Base-by-base conservation (phyloP, 2,888 invertebrate genomes). In the Phania funesta region DNA sequence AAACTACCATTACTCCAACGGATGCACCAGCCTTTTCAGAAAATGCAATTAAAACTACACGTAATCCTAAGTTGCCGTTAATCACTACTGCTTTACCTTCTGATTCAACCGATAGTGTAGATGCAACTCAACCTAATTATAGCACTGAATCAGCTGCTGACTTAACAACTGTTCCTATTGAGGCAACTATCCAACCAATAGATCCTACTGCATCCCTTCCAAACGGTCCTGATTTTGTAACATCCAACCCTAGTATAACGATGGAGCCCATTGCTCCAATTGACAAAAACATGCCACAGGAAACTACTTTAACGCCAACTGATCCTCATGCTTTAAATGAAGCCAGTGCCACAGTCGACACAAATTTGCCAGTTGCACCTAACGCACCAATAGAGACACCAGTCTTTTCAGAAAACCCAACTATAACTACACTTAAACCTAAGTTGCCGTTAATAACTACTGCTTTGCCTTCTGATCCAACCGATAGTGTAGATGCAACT, bases 161-260 rank as follows among this genome's bases (percentile, higher is more conserved):
- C 22, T 22, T 16, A 3, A 46, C 48, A 18, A 11, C 18, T 24
- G 8, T n/a, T 20, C 50, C 80, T n/a, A 70, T 38, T 7, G 58
- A 64, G 1, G 62, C 81, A 0, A 71, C 76, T 32, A 68, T 67
- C 6, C 60, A 52, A 9, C 44, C 86, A 0, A 22, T 79, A 0
- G 41, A 75, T 0, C 79, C 84, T 0, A 84, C 29, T 20, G 18
- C 62, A 0, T n/a, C n/a, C n/a, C n/a, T n/a, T n/a, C n/a, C n/a
- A n/a, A n/a, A n/a, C n/a, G n/a, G n/a, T n/a, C n/a, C n/a, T n/a
- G n/a, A n/a, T n/a, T n/a, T 4, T n/a, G n/a, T 13, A 0, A n/a
- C 35, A 13, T 2, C 35, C 3, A 11, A 8, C 11, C 9, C 11
- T n/a, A n/a, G n/a, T 9, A 9, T 11, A 35, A 11, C n/a, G n/a